These are phyloP conservation scores for Leptatherina wallacei DNA, from an alignment of 2,797 vertebrate genomes.

Conservation along the genomic window DNA sequence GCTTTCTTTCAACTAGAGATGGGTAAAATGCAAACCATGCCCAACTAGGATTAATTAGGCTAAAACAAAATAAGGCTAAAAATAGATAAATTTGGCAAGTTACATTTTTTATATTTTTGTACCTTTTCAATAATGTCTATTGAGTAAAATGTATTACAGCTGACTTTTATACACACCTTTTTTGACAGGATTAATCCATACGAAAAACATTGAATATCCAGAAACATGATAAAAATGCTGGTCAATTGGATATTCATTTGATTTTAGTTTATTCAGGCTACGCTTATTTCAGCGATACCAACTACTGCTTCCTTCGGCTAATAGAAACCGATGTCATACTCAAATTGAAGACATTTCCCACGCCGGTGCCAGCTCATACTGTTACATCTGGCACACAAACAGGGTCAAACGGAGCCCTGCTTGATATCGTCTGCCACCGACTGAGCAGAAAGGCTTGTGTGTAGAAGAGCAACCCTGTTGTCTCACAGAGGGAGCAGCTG, in stretches of 20 bases:
- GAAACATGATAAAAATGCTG: not conserved
- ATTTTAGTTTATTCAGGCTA: not conserved
- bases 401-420: not conserved
- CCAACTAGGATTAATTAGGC: too few species aligned
- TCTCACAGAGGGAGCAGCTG: not conserved
- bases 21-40: too few species aligned
- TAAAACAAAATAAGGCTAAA: too few species aligned
- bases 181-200: not conserved
- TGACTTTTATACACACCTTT: too few species aligned
- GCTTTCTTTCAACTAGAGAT: too few species aligned
- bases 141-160: not conserved
- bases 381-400: not conserved
- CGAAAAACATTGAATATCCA: not conserved
- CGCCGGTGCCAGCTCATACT: not conserved
- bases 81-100: not conserved
- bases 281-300: not conserved
- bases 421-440: not conserved
- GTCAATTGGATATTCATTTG: not conserved
- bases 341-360: not conserved
- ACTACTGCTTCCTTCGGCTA: not conserved
- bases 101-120: too few species aligned
- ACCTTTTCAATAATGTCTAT: too few species aligned
- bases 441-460: not conserved
- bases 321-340: not conserved
- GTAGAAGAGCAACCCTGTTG: not conserved